phyloP scores from a whole-genome alignment of 2,888 invertebrate species.

The Trichopria drosophilae region DNA sequence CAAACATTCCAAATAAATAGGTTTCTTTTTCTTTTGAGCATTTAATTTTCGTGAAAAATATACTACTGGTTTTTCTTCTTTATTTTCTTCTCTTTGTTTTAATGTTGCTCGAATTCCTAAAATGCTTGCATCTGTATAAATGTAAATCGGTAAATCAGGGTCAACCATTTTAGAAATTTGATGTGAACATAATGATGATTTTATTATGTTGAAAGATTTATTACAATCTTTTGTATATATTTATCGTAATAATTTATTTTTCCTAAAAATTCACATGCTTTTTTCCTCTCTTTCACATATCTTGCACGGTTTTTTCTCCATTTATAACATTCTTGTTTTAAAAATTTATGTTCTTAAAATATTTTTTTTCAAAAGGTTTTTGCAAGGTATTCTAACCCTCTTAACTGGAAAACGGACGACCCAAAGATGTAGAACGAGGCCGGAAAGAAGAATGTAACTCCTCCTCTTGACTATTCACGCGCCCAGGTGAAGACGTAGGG shows the following conservation, averaged over 20 bases:
- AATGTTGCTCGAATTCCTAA: slow-evolving; percentile 39
- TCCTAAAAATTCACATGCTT: slow-evolving; percentile 17
- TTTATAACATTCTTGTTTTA: too few relatives aligned
- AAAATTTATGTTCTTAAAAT: too few relatives aligned
- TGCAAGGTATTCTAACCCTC: too few relatives aligned
- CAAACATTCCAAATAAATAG: slow-evolving; percentile 35
- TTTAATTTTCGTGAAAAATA: slow-evolving; percentile 32
- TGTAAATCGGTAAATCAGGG: slow-evolving; percentile 34
- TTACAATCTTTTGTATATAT: slow-evolving; percentile 24
- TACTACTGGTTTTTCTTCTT: slow-evolving; percentile 29
- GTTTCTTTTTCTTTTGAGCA: slow-evolving; percentile 30
- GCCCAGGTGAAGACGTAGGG: too few relatives aligned
- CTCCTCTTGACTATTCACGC: too few relatives aligned
- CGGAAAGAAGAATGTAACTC: too few relatives aligned
- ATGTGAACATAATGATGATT: slow-evolving; percentile 35
- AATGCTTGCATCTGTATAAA: slow-evolving; percentile 42
- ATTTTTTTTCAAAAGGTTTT: too few relatives aligned
- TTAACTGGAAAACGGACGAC: too few relatives aligned
- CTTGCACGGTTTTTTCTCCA: too few relatives aligned
- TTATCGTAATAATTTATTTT: slow-evolving; percentile 31
- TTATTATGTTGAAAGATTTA: slow-evolving; percentile 32
- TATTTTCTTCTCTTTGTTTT: slow-evolving; percentile 36
- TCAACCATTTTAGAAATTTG: slow-evolving; percentile 41
- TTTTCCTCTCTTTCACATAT: too few relatives aligned
- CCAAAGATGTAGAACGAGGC: too few relatives aligned